Conservation (phyloP, 2,888 invertebrate genomes). For the Ornithoptera priamus region DNA sequence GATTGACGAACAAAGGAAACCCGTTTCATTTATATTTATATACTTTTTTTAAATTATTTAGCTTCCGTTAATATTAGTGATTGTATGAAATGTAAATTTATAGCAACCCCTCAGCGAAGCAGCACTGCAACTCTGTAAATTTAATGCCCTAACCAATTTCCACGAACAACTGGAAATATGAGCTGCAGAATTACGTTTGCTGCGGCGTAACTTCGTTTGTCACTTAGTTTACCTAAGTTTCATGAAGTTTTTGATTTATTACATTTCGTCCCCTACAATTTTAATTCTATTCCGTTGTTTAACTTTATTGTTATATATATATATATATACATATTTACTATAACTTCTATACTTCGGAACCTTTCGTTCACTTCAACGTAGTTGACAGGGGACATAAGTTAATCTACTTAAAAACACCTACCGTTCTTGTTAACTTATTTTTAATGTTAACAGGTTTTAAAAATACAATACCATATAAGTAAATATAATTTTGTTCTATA, state of each 20-base stretch:
- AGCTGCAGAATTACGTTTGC: conserved; percentile 30
- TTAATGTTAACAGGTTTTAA: too few species aligned
- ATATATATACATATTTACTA: too few species aligned
- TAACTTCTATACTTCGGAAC: too few species aligned
- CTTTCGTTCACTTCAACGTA: too few species aligned
- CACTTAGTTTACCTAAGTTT: conserved; percentile 10
- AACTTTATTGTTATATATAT: neutral
- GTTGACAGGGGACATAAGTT: too few species aligned
- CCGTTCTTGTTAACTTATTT: too few species aligned
- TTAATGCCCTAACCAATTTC: conserved; percentile 35
- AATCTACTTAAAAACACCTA: too few species aligned
- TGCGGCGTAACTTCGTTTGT: conserved; percentile 27
- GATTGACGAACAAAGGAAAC: too few species aligned
- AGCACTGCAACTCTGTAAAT: conserved; percentile 33
- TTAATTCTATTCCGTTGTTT: neutral
- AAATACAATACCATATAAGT: too few species aligned
- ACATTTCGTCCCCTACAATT: neutral
- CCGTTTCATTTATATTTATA: too few species aligned
- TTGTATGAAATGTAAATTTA: conserved; percentile 18
- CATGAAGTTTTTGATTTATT: conserved; percentile 13
- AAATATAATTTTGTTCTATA: too few species aligned
- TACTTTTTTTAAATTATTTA: neutral
- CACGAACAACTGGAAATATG: conserved; percentile 37
- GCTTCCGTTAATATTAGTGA: neutral
- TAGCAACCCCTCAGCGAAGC: conserved; percentile 35